Evolutionary conservation across 1,140 invertebrate species (phyloP).

Genomic region (Zaprionus vittiger): DNA sequence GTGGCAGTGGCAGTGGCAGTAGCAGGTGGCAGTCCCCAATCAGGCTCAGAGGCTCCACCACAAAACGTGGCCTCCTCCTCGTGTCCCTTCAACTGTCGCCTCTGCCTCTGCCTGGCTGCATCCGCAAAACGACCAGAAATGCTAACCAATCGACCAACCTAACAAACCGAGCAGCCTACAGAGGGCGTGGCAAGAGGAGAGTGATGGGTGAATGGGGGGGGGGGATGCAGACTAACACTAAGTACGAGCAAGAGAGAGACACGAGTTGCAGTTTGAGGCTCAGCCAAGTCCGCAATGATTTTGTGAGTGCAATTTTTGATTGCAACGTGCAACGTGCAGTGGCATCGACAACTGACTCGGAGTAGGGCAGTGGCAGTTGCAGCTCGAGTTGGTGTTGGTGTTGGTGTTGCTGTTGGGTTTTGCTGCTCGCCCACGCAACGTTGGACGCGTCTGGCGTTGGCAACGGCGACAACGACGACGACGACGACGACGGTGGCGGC

Average conservation of each 20-base stretch:
- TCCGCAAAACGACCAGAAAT: slow-evolving; percentile 71
- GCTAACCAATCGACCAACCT: slow-evolving; percentile 50
- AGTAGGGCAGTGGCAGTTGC: background rate
- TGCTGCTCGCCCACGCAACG: slow-evolving; percentile 35
- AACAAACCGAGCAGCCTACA: slow-evolving; percentile 31
- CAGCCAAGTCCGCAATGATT: slow-evolving; percentile 49
- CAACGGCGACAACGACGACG: slow-evolving; percentile 17
- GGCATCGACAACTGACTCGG: slow-evolving; percentile 4
- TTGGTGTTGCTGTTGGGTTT: slow-evolving; percentile 9
- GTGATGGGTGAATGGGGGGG: background rate
- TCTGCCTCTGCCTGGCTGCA: slow-evolving; percentile 27
- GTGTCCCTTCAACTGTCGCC: background rate
- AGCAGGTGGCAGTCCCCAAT: background rate
- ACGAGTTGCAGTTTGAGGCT: slow-evolving; percentile 30
- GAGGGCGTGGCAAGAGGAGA: background rate
- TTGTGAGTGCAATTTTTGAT: slow-evolving; percentile 72
- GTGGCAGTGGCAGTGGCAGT: background rate
- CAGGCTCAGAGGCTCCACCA: slow-evolving; percentile 43
- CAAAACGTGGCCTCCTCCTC: slow-evolving; percentile 52
- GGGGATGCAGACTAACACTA: slow-evolving; percentile 10
- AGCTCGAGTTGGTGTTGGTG: slow-evolving; percentile 18
- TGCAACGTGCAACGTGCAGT: slow-evolving; percentile 39
- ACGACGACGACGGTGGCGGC: slow-evolving; percentile 60
- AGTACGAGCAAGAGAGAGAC: slow-evolving; percentile 23
- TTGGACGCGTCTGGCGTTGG: slow-evolving; percentile 18